These are phyloP conservation scores for Halcyon senegalensis DNA, from an alignment of 2,113 vertebrate genomes.

Conservation along the genomic window DNA sequence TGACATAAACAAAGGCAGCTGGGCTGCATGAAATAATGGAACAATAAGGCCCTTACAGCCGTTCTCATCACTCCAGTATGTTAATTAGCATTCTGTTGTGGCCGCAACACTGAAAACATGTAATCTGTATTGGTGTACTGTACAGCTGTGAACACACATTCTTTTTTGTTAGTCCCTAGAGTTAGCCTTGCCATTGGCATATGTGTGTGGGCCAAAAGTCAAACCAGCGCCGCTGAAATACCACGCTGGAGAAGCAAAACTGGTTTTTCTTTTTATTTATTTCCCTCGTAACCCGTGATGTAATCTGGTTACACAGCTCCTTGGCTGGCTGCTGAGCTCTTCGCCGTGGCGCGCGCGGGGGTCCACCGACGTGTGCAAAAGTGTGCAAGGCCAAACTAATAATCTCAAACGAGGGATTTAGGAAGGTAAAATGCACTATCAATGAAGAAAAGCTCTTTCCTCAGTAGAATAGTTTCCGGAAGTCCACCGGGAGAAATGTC, in stretches of 20 bases:
- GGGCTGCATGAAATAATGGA: slow-evolving; percentile 87
- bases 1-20: slow-evolving; percentile 89
- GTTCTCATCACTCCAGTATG: slow-evolving; percentile 85
- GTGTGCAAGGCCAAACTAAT: neutral
- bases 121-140: slow-evolving; percentile 87
- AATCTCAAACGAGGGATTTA: slow-evolving; percentile 16
- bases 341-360: neutral
- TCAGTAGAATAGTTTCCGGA: neutral
- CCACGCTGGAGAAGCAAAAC: slow-evolving; percentile 66
- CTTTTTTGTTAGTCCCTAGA: slow-evolving; percentile 84
- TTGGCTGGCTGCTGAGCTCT: slow-evolving; percentile 32
- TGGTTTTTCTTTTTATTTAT: slow-evolving; percentile 66
- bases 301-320: slow-evolving; percentile 59
- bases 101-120: slow-evolving; percentile 87
- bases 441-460: slow-evolving; percentile 47
- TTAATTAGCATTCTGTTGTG: slow-evolving; percentile 90
- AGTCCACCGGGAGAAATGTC: neutral
- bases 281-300: slow-evolving; percentile 72
- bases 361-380: neutral
- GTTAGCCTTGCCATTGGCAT: slow-evolving; percentile 83
- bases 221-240: slow-evolving; percentile 76
- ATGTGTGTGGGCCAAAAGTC: slow-evolving; percentile 85
- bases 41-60: slow-evolving; percentile 86
- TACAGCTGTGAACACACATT: slow-evolving; percentile 88
- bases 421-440: slow-evolving; percentile 27